Base-by-base conservation (phyloP, 2,888 invertebrate species). In the Cephus pulcher region DNA sequence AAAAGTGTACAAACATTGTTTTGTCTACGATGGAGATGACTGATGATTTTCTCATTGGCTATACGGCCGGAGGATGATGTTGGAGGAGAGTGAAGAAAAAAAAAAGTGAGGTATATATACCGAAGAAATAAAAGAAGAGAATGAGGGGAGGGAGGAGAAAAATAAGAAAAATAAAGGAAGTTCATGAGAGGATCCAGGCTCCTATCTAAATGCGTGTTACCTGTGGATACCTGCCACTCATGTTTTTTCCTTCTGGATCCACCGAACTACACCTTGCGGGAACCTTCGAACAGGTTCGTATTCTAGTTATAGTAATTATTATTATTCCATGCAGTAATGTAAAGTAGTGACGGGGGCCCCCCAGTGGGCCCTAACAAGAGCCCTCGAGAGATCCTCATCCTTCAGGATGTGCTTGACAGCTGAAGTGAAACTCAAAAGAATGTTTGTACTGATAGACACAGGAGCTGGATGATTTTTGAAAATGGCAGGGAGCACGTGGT, bases 311-410 rank as follows among this genome's bases (percentile, higher is more conserved):
- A 71, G 71, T 71, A 81, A 80, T 86, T 85, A 86, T 87, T 88
- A 82, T 87, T 88, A 82, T 84, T 82, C 83, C 83, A 82, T 83
- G 83, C 82, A 83, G 83, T 80, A 86, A 85, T 83, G 83, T 80
- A 82, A 84, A 86, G 84, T 84, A 86, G 83, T 82, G 56, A 15
- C 23, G 83, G 78, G 86, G 79, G 82, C 83, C 85, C 88, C 71
- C 88, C 80, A 84, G 86, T 80, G 87, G 15, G 81, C 76, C 76
- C 84, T 87, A 87, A 88, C 87, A 86, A 88, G 87, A 84, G 83
- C 82, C 82, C 85, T 80, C 83, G 68, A 76, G 78, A 76, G 78
- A 76, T 78, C 76, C 78, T 73, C 78, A 78, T 78, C 76, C 73
- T 34, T 15, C 33, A 78, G 69, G 73, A 70, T 23, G 75, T n/a